Evolutionary conservation across 2,888 invertebrate genomes (phyloP), one percentile per base, ranked within the genome.

Genomic region (Automeris io): DNA sequence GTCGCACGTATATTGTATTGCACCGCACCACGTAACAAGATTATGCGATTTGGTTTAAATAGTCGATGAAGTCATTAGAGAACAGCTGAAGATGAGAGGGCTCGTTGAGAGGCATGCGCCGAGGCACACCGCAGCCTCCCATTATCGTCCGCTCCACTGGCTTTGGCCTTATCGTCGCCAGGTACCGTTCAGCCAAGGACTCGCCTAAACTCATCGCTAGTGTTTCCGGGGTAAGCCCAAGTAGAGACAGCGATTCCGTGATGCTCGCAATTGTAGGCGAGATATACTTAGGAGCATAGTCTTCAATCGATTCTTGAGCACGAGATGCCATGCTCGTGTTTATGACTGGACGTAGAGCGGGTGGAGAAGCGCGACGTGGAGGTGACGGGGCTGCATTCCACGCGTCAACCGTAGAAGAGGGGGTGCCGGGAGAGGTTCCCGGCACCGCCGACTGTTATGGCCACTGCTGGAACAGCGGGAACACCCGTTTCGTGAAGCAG

Each of bases 371-470:
- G 45, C 80, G 78, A 36, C 78, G 77, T 45, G 81, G 78, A 12
- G 81, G 78, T 46, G 80, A 68, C 53, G 78, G 71, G 52, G 81
- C 71, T 45, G 76, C 46, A 49, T 66, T 70, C 83, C 83, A 82
- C 42, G 72, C 43, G 41, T 80, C 79, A 18, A 59, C 56, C 40
- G 58, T 43, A 38, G 59, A 55, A 48, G 75, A 70, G 73, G 83
- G 74, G 83, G 83, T 80, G 85, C 80, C 79, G 75, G 86, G 79
- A 66, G 83, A 77, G 65, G 80, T 76, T 79, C 90, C 90, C 89
- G 90, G 88, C 89, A 90, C 88, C 89, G 90, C 92, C 90, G 91
- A 87, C 89, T 92, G 95, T 94, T 95, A 95, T 92, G 95, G 94
- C 93, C 93, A 93, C 91, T 92, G 90, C 83, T 92, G 91, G 79